Evolutionary conservation across 2,113 vertebrate species (phyloP).

Genomic region (Piprites chloris): DNA sequence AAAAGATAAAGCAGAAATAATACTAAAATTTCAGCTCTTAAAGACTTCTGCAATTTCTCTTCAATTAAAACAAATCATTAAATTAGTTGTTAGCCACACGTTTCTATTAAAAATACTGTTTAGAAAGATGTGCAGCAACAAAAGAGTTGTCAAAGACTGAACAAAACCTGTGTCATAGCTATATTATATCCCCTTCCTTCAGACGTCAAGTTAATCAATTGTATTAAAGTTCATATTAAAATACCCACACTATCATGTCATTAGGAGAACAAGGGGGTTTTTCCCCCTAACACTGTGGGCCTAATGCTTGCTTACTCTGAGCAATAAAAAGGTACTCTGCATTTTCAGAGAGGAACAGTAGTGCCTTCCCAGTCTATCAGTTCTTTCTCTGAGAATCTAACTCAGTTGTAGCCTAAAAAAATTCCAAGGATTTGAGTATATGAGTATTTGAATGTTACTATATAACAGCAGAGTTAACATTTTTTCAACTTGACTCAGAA

Average conservation of each 20-base stretch:
- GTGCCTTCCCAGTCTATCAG: background rate
- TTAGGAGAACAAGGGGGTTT: background rate
- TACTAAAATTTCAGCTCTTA: background rate
- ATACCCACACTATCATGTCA: fast-evolving
- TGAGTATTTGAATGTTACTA: background rate
- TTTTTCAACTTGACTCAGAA: background rate
- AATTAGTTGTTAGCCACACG: background rate
- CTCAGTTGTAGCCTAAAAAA: background rate
- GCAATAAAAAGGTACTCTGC: background rate
- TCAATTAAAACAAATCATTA: background rate
- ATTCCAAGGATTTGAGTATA: background rate
- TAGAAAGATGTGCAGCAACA: background rate
- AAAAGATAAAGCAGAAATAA: background rate
- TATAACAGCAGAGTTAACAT: background rate
- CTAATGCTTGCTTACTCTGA: background rate
- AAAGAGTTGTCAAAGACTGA: background rate
- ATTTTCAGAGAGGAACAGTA: background rate
- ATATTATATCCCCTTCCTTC: background rate
- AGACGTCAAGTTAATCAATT: background rate
- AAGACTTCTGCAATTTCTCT: background rate
- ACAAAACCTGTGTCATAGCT: background rate
- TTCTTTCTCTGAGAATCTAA: background rate
- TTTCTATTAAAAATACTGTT: background rate
- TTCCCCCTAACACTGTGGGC: background rate
- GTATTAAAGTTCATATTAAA: background rate